Percentiles rank a stretch among this genome's conserved stretches.
Evolutionary conservation across 2,888 invertebrate genomes (phyloP).

Genomic region (Thera obeliscata): DNA sequence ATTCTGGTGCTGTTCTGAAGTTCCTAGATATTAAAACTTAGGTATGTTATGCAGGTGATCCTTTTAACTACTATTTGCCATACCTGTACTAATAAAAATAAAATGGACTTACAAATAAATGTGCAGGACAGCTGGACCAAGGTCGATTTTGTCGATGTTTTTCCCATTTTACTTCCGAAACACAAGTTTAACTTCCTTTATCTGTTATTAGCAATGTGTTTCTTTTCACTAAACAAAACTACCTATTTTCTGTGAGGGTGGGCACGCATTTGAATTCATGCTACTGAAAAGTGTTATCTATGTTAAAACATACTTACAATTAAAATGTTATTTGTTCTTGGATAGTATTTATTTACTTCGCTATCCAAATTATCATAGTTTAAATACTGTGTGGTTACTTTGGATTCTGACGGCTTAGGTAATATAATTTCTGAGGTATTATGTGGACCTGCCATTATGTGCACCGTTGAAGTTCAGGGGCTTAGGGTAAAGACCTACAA

Average conservation of each 20-base stretch:
- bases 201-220: not conserved
- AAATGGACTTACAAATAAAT: conserved; percentile 43
- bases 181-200: not conserved
- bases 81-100: no score
- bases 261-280: not conserved
- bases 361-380: conserved; percentile 5
- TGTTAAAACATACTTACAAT: not conserved
- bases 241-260: not conserved
- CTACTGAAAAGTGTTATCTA: conserved; percentile 11
- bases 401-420: conserved; percentile 8
- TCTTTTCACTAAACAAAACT: not conserved
- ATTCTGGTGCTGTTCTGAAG: no score
- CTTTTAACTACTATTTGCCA: no score
- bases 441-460: no score
- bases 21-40: no score
- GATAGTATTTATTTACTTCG: conserved; percentile 7
- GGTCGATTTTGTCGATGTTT: conserved; percentile 2
- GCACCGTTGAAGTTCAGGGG: no score
- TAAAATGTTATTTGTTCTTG: conserved; percentile 16
- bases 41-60: no score
- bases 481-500: not conserved
- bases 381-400: conserved; percentile 10
- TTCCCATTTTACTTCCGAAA: not conserved
- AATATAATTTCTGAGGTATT: not conserved
- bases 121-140: conserved; percentile 38